Evolutionary conservation across 2,797 vertebrate species (phyloP).

Genomic region (Peromyscus nudipes): DNA sequence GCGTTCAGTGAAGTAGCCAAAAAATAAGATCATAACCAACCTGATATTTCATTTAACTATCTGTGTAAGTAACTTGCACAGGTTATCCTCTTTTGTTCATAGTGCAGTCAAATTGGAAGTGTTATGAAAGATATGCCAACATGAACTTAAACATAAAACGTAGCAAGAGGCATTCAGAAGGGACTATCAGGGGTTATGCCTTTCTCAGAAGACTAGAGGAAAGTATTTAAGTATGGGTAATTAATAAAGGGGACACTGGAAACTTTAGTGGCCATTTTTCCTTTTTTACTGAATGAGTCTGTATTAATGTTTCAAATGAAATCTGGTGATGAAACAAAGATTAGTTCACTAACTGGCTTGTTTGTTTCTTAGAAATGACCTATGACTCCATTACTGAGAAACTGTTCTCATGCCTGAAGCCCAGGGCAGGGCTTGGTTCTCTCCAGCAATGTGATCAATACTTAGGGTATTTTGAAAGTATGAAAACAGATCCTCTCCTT

Average conservation of each 20-base stretch:
- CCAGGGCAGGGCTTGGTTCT: background rate
- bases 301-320: conserved; percentile 36
- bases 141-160: background rate
- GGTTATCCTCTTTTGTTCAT: background rate
- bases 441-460: background rate
- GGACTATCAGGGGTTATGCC: background rate
- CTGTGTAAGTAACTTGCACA: background rate
- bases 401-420: background rate
- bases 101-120: background rate
- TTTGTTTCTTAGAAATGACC: background rate
- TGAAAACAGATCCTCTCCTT: background rate
- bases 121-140: background rate
- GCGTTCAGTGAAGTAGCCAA: background rate
- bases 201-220: background rate
- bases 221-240: background rate
- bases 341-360: background rate
- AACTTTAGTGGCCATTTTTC: background rate
- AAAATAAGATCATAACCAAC: conserved; percentile 6
- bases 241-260: background rate
- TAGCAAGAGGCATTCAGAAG: background rate
- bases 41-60: background rate
- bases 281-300: conserved; percentile 22
- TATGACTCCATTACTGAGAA: background rate
- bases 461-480: background rate
- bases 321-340: conserved; percentile 17